These are phyloP conservation scores for Drosophila birchii DNA, from an alignment of 2,888 invertebrate species.

Conservation along the genomic window DNA sequence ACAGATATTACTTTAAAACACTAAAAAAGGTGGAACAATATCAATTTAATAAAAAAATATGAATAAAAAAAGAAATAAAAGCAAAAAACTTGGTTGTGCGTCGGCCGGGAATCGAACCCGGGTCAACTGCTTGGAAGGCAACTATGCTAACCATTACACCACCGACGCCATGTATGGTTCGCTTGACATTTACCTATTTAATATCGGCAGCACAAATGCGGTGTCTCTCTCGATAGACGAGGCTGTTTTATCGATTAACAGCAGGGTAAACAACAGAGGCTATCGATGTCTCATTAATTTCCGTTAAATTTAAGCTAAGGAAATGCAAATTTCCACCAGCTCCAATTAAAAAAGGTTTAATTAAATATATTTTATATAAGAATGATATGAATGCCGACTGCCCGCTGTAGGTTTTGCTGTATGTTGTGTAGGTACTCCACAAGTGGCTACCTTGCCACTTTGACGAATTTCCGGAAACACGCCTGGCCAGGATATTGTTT, in stretches of 20 bases:
- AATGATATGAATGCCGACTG: no score
- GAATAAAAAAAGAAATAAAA: conserved; percentile 1
- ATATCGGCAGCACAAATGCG: not conserved
- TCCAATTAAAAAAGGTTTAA: not conserved
- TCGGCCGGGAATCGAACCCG: conserved; percentile 84
- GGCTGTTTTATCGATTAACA: no score
- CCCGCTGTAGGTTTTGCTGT: no score
- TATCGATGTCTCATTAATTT: conserved; percentile 3
- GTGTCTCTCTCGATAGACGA: not conserved
- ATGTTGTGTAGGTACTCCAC: no score
- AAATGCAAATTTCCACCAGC: not conserved
- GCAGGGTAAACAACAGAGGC: no score
- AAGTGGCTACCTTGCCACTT: no score
- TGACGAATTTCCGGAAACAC: no score
- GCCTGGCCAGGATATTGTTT: no score
- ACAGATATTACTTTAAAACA: no score
- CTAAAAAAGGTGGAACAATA: not conserved
- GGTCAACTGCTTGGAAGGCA: conserved; percentile 84
- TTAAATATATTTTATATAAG: no score
- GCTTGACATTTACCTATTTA: not conserved
- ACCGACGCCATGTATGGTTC: conserved; percentile 72
- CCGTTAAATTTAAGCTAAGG: not conserved
- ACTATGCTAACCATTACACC: conserved; percentile 84
- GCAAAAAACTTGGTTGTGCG: conserved; percentile 69
- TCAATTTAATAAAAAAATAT: not conserved